Evolutionary conservation across 2,113 vertebrate genomes (phyloP), one percentile per base, ranked within the genome.

Genomic region (Tricholaema leucomelas): DNA sequence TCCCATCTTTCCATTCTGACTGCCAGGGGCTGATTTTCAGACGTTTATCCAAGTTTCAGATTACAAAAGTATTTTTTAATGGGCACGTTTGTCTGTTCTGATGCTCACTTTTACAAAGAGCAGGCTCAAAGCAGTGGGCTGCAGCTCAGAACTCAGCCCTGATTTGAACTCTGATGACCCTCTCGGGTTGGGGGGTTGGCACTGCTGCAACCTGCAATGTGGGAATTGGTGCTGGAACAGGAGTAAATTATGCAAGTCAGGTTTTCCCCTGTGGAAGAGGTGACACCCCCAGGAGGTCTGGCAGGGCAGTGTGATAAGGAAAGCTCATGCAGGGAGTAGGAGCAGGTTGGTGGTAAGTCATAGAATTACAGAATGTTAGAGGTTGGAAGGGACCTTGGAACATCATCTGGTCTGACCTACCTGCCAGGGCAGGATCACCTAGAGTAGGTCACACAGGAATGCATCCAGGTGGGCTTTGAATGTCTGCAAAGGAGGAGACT

Each of bases 201-300:
- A 40, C 13, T 40, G 14, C 13, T 40, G 14, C 40, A 40, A 40
- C 40, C 40, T 40, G 40, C 40, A 40, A 40, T 15, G 13, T 40
- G 40, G 40, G 14, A 15, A 15, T 40, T 40, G 40, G 40, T 40
- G 40, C 40, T 40, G 40, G 40, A 40, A 40, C 40, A 40, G 40
- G 40, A 40, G 40, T 40, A 40, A 40, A 15, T 40, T 40, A 40
- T 99, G 56, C 95, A 97, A 74, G 95, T 99, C 92, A 98, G 96
- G 86, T 99, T 99, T 97, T 96, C 95, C 54, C 99, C 99, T n/a
- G 73, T 58, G 15, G 97, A 98, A 92, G 98, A 97, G 98, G 99
- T 99, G 94, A 97, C 36, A 40, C 54, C 23, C 42, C 16, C 20
- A 59, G 85, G 44, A 46, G 44, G 15, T n/a, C 33, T 69, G 52